Conservation (phyloP, 2,797 vertebrate genomes). For the Pangasius mekongensis region DNA sequence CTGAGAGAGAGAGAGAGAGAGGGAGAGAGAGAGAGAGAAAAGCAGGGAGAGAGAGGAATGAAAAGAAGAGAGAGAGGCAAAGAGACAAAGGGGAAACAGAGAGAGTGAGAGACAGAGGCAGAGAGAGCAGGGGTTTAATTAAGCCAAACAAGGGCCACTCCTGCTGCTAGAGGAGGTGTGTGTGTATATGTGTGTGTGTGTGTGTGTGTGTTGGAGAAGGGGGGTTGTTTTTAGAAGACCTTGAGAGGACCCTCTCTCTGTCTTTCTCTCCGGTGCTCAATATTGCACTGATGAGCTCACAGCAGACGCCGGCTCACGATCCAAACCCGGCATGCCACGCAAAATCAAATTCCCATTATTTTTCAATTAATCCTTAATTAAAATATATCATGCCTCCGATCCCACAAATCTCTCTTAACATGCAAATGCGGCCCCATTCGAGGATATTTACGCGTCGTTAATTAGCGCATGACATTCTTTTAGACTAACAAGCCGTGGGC, state of each 20-base stretch:
- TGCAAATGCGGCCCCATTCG: constrained; percentile 98
- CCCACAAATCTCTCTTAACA: constrained; percentile 99
- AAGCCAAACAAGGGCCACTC: constrained; percentile 51
- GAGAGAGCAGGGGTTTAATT: constrained; percentile 44
- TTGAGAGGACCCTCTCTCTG: constrained; percentile 67
- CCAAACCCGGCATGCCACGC: constrained; percentile 97
- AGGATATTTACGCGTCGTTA: constrained; percentile 99
- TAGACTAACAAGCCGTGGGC: constrained; percentile 97
- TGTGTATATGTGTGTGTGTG: constrained; percentile 24
- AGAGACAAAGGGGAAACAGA: constrained; percentile 22
- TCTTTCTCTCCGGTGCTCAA: constrained; percentile 56
- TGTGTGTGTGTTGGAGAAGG: background rate
- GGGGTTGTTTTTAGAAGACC: constrained; percentile 62
- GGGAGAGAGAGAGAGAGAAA: constrained; percentile 45
- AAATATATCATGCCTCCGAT: constrained; percentile 99
- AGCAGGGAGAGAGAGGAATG: background rate
- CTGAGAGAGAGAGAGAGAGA: constrained; percentile 71
- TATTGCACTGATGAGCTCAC: constrained; percentile 67
- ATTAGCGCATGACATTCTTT: constrained; percentile 99
- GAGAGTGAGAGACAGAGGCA: constrained; percentile 24
- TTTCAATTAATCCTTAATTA: constrained; percentile 99
- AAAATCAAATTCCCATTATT: constrained; percentile 99
- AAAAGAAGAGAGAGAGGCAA: constrained; percentile 46
- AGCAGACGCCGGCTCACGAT: constrained; percentile 79
- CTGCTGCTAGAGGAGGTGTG: constrained; percentile 34